Conservation (phyloP, 1,140 invertebrate genomes). For the Ceratosolen fusciceps region DNA sequence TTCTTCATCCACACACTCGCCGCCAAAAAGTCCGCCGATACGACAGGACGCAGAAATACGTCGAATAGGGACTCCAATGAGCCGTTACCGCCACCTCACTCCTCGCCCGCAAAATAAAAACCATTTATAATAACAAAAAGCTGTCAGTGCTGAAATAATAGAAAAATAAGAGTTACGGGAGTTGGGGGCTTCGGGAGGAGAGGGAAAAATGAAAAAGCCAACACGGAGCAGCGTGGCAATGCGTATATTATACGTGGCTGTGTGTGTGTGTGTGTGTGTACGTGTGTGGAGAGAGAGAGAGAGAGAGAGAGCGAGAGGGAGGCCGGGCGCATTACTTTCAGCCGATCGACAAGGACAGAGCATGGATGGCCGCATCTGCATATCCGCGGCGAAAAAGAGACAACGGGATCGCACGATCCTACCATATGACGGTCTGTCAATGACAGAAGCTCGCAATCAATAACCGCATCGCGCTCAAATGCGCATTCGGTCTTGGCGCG, state of each 20-base stretch:
- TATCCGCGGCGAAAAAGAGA: conserved; percentile 26
- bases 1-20: neutral
- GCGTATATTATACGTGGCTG: too few relatives aligned
- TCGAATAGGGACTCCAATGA: neutral
- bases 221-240: too few relatives aligned
- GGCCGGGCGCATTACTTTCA: conserved; percentile 2
- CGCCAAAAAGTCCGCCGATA: neutral
- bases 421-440: conserved; percentile 62
- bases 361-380: neutral
- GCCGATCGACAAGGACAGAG: conserved; percentile 44
- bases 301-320: neutral
- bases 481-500: conserved; percentile 54
- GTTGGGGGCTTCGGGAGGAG: too few relatives aligned
- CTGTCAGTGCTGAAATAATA: conserved; percentile 28
- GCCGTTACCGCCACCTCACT: neutral
- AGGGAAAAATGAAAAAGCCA: too few relatives aligned
- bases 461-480: conserved; percentile 64
- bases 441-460: conserved; percentile 66
- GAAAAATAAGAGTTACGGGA: conserved; percentile 24
- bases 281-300: too few relatives aligned
- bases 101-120: conserved; percentile 11
- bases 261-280: too few relatives aligned
- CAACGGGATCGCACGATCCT: conserved; percentile 34
- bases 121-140: conserved; percentile 42
- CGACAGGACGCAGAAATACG: neutral